These are phyloP conservation scores for Drosophila obscura DNA, from an alignment of 1,140 invertebrate genomes.

Conservation along the genomic window DNA sequence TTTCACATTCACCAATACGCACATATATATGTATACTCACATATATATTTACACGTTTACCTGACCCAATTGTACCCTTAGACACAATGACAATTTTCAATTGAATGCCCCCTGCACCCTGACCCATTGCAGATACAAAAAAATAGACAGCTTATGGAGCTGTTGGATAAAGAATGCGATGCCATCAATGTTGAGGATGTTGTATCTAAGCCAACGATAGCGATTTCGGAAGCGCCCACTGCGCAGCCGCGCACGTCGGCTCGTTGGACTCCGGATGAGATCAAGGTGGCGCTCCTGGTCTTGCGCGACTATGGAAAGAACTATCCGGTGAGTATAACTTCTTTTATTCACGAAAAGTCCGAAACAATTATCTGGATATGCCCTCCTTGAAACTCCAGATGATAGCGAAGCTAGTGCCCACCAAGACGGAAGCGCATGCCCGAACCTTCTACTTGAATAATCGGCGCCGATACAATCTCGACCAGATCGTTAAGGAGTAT, in stretches of 20 bases:
- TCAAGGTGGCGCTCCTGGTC: constrained; percentile 95
- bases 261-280: constrained; percentile 96
- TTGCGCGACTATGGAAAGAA: constrained; percentile 97
- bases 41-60: no score
- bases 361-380: rapidly evolving
- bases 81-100: constrained; percentile 50
- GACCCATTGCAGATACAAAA: constrained; percentile 91
- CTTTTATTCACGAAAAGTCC: neutral
- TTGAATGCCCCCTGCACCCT: constrained; percentile 54
- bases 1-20: constrained; percentile 1
- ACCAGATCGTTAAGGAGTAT: constrained; percentile 94
- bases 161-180: constrained; percentile 87
- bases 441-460: constrained; percentile 96
- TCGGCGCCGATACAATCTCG: constrained; percentile 94
- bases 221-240: constrained; percentile 88
- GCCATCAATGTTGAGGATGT: constrained; percentile 38
- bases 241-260: constrained; percentile 89
- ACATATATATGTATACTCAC: neutral
- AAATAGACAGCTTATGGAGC: constrained; percentile 96
- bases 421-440: constrained; percentile 96
- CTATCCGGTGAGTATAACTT: constrained; percentile 87
- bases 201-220: constrained; percentile 15
- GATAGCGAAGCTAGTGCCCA: constrained; percentile 97
- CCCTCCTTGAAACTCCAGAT: constrained; percentile 83
- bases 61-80: neutral